These are phyloP conservation scores for Himalopsyche anomala DNA, from an alignment of 2,888 invertebrate genomes.

Conservation along the genomic window DNA sequence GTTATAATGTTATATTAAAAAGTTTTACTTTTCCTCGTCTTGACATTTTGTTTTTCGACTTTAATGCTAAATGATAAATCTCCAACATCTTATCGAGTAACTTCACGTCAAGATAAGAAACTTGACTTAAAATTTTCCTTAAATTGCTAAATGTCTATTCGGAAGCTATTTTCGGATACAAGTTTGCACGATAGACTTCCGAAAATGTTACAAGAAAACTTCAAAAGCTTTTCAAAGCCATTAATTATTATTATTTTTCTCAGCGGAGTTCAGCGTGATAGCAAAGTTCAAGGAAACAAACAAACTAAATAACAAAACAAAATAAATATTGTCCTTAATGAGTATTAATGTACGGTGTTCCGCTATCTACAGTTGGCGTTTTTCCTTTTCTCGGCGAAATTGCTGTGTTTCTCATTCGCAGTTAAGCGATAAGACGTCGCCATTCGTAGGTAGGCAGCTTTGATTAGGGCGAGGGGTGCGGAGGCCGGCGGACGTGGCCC, in stretches of 20 bases:
- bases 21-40: too few relatives aligned
- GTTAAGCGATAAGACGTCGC: conserved; percentile 26
- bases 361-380: conserved; percentile 3
- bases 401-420: conserved; percentile 29
- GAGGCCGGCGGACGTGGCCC: conserved; percentile 45
- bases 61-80: too few relatives aligned
- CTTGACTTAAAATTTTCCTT: neutral
- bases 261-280: conserved; percentile 6
- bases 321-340: conserved; percentile 34
- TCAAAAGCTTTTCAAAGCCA: conserved; percentile 16
- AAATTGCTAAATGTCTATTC: neutral
- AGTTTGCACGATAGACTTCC: conserved; percentile 4
- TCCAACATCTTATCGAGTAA: too few relatives aligned
- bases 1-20: too few relatives aligned
- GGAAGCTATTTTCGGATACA: neutral
- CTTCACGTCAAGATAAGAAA: too few relatives aligned
- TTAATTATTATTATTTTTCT: conserved; percentile 30
- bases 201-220: conserved; percentile 4
- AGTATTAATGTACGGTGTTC: conserved; percentile 19
- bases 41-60: too few relatives aligned
- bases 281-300: conserved; percentile 30
- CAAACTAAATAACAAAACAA: neutral
- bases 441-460: neutral
- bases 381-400: conserved; percentile 12
- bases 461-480: conserved; percentile 19